Conservation (phyloP, 2,888 invertebrate genomes). For the Oxytorus armatus region DNA sequence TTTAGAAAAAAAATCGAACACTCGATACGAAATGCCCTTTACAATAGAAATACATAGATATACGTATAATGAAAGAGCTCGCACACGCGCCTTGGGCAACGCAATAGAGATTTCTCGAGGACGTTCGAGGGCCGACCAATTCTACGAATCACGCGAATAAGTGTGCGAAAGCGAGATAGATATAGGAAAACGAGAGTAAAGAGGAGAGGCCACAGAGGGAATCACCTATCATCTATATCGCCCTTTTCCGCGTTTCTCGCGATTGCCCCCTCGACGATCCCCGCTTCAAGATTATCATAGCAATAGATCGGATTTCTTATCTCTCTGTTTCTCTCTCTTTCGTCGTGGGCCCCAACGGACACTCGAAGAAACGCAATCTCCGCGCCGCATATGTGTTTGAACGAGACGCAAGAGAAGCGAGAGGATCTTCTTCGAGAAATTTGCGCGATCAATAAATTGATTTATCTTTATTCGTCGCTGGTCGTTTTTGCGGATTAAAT, state of each 20-base stretch:
- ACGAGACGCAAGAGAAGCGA: conserved; percentile 10
- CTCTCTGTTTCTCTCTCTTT: conserved; percentile 23
- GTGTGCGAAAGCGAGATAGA: conserved; percentile 18
- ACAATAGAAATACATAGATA: background rate
- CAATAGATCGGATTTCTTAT: conserved; percentile 60
- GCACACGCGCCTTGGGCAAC: conserved; percentile 46
- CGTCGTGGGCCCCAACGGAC: background rate
- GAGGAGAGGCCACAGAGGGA: conserved; percentile 10
- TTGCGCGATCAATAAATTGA: conserved; percentile 23
- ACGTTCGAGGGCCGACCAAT: conserved; percentile 51
- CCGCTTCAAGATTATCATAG: conserved; percentile 58
- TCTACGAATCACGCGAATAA: conserved; percentile 53
- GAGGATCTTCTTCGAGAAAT: conserved; percentile 37
- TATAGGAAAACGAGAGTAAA: conserved; percentile 1
- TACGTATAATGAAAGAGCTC: conserved; percentile 16
- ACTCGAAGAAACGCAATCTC: conserved; percentile 48
- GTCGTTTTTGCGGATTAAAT: conserved; percentile 16
- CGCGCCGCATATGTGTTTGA: conserved; percentile 10
- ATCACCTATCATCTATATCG: conserved; percentile 22
- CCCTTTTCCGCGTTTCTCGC: conserved; percentile 56
- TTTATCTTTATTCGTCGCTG: conserved; percentile 5
- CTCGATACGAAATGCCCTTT: background rate
- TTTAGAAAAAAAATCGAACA: background rate
- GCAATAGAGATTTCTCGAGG: conserved; percentile 63
- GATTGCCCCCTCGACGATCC: conserved; percentile 38